A percentile compares a stretch with the other conserved stretches of the same genome.
Evolutionary conservation across 2,888 invertebrate genomes (phyloP).

Genomic region (Drosophila setosimentum): DNA sequence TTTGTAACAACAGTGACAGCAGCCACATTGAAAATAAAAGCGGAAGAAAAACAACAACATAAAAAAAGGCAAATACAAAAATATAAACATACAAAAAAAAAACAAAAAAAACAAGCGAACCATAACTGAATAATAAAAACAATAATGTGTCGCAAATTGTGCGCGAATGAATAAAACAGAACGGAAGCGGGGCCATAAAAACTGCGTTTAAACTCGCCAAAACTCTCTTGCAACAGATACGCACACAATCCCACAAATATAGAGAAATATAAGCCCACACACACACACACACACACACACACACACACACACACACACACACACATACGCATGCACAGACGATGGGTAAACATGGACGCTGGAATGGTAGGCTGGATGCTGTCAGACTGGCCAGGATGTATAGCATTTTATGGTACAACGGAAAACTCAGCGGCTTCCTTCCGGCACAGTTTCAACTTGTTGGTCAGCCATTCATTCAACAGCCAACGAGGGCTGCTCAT

Average conservation of each 20-base stretch:
- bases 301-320: not conserved
- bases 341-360: constrained; percentile 50
- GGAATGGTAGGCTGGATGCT: constrained; percentile 21
- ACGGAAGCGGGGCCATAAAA: constrained; percentile 71
- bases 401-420: constrained; percentile 76
- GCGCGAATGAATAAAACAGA: constrained; percentile 77
- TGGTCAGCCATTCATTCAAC: constrained; percentile 31
- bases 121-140: constrained; percentile 70
- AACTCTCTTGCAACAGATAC: constrained; percentile 45
- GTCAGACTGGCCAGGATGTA: constrained; percentile 61
- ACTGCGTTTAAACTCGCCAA: constrained; percentile 67
- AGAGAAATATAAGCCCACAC: not conserved
- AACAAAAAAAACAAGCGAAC: constrained; percentile 5
- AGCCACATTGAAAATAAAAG: constrained; percentile 1
- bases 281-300: not conserved
- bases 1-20: constrained; percentile 36
- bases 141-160: constrained; percentile 77
- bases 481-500: constrained; percentile 42
- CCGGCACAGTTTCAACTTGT: constrained; percentile 67
- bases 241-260: constrained; percentile 17
- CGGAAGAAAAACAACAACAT: not conserved
- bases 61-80: not conserved
- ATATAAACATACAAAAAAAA: not conserved
- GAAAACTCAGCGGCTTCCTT: constrained; percentile 74
- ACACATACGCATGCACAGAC: constrained; percentile 12